Conservation (phyloP, 1,140 invertebrate genomes). For the Pseudomyrmex dendroicus region DNA sequence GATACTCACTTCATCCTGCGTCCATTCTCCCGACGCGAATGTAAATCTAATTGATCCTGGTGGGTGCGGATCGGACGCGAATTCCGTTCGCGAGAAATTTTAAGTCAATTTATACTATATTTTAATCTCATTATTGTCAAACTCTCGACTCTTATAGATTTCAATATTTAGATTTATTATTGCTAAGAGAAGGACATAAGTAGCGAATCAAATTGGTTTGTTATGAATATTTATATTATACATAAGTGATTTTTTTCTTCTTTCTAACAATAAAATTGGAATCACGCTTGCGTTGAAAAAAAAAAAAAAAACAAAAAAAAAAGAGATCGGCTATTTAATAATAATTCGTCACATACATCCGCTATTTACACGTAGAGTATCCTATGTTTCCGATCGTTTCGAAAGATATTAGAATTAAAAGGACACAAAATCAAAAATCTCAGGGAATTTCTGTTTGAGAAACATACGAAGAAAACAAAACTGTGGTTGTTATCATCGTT, state of each 20-base stretch:
- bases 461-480: slow-evolving; percentile 15
- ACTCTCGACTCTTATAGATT: slow-evolving; percentile 51
- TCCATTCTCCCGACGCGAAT: slow-evolving; percentile 57
- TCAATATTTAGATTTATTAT: slow-evolving; percentile 50
- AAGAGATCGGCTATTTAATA: slow-evolving; percentile 9
- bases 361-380: neutral
- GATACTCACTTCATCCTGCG: slow-evolving; percentile 29
- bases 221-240: slow-evolving; percentile 26
- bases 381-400: slow-evolving; percentile 12
- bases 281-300: slow-evolving; percentile 17
- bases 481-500: slow-evolving; percentile 20
- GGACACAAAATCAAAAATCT: slow-evolving; percentile 52
- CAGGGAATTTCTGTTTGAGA: slow-evolving; percentile 52
- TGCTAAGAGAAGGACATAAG: slow-evolving; percentile 50
- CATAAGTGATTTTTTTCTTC: neutral
- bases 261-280: slow-evolving; percentile 17
- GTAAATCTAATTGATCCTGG: slow-evolving; percentile 52
- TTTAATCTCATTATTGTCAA: slow-evolving; percentile 61
- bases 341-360: neutral
- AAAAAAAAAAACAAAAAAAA: neutral
- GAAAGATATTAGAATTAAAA: slow-evolving; percentile 34
- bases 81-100: slow-evolving; percentile 41
- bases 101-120: slow-evolving; percentile 52
- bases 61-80: slow-evolving; percentile 52
- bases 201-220: slow-evolving; percentile 50